These are phyloP conservation scores for Leuciscus idus DNA, from an alignment of 2,113 vertebrate genomes.

Conservation along the genomic window DNA sequence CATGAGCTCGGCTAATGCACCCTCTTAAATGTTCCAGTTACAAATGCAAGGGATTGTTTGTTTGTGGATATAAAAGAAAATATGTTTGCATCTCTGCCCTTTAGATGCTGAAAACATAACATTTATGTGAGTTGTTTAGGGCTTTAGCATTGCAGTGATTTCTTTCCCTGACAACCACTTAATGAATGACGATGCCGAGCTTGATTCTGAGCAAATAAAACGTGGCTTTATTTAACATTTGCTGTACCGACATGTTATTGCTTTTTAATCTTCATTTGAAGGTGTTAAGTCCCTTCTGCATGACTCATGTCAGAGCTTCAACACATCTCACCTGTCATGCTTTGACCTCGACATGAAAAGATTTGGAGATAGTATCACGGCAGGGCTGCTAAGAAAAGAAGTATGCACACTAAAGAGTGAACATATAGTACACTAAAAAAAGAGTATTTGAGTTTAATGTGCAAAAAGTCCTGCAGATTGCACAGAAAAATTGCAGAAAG, in stretches of 20 bases:
- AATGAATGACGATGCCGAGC: not conserved
- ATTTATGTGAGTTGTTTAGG: constrained; percentile 24
- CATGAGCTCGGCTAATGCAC: constrained; percentile 53
- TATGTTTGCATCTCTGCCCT: constrained; percentile 2
- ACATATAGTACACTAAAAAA: not conserved
- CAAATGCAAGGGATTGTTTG: constrained; percentile 33
- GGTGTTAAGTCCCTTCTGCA: not conserved
- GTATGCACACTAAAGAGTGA: not conserved
- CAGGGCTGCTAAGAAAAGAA: not conserved
- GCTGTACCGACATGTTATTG: not conserved
- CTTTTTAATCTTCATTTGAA: not conserved
- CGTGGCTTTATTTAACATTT: not conserved
- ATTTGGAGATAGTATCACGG: not conserved
- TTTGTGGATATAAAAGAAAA: constrained; percentile 30
- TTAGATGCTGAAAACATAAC: constrained; percentile 17
- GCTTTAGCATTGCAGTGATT: constrained; percentile 5
- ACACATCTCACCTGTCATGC: too few species aligned
- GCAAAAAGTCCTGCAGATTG: not conserved
- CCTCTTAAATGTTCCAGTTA: constrained; percentile 46
- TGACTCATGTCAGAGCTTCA: not conserved
- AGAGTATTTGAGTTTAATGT: not conserved
- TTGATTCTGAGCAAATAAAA: constrained; percentile 15
- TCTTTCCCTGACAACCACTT: constrained; percentile 40
- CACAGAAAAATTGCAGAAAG: not conserved
- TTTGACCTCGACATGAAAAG: not conserved